Evolutionary conservation across 2,888 invertebrate species (phyloP).

Genomic region (Caenorhabditis drosophilae): DNA sequence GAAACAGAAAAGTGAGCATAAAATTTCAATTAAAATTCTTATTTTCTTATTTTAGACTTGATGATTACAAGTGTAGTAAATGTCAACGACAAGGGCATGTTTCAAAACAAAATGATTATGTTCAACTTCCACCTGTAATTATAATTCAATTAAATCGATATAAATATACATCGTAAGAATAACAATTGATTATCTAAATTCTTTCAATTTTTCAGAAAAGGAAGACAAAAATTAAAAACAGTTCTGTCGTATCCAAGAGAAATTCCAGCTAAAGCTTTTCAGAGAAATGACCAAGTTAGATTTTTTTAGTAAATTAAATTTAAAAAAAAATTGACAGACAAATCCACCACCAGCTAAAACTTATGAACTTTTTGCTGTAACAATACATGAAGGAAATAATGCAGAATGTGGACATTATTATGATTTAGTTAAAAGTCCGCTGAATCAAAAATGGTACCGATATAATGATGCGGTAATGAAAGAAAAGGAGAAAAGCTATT

Average conservation of each 20-base stretch:
- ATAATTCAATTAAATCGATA: constrained; percentile 63
- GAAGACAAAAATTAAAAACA: constrained; percentile 58
- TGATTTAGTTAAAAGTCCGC: constrained; percentile 73
- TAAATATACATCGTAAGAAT: constrained; percentile 30
- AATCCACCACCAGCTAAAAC: constrained; percentile 13
- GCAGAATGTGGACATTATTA: constrained; percentile 78
- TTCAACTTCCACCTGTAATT: constrained; percentile 58
- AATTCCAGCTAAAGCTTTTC: constrained; percentile 25
- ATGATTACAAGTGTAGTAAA: constrained; percentile 56
- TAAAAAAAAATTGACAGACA: background rate
- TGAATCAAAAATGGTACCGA: constrained; percentile 75
- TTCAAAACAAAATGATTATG: constrained; percentile 28
- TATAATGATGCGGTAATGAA: constrained; percentile 76
- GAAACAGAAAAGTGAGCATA: constrained; percentile 47
- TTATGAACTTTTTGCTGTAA: constrained; percentile 76
- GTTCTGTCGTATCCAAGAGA: constrained; percentile 56
- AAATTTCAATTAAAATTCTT: background rate
- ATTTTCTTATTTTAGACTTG: constrained; percentile 40
- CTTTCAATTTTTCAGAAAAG: constrained; percentile 40
- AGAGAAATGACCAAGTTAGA: constrained; percentile 10
- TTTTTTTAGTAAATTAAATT: background rate
- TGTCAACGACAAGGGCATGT: constrained; percentile 50
- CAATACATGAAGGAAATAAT: constrained; percentile 77
- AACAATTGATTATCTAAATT: background rate
- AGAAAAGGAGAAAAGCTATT: no score